Percentiles rank a stretch among this genome's conserved stretches.
These are phyloP conservation scores for Conopomorpha cramerella DNA, from an alignment of 1,140 invertebrate genomes.

Conservation along the genomic window DNA sequence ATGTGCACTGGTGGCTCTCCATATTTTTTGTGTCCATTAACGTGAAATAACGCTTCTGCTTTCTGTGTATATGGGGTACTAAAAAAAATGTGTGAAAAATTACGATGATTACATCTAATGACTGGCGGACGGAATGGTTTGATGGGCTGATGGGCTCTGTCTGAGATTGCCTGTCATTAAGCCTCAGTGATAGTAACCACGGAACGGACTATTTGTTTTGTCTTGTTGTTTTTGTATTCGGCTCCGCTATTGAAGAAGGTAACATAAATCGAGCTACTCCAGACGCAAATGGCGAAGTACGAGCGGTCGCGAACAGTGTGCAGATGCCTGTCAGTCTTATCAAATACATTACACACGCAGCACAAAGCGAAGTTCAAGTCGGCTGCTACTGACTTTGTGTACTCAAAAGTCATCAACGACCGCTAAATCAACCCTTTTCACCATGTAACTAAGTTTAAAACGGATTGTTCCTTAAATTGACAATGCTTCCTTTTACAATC, in stretches of 20 bases:
- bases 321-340: slow-evolving; percentile 51
- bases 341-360: slow-evolving; percentile 53
- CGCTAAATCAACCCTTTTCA: too few species aligned
- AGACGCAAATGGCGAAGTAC: too few species aligned
- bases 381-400: too few species aligned
- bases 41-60: slow-evolving; percentile 42
- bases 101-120: slow-evolving; percentile 56
- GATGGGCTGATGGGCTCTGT: slow-evolving; percentile 36
- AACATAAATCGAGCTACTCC: slow-evolving; percentile 3
- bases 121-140: slow-evolving; percentile 23
- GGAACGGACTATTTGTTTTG: slow-evolving; percentile 36
- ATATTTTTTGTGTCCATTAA: slow-evolving; percentile 55
- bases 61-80: slow-evolving; percentile 33
- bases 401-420: too few species aligned
- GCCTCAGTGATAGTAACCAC: slow-evolving; percentile 46
- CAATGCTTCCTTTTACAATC: too few species aligned
- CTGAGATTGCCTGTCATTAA: slow-evolving; percentile 50
- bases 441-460: too few species aligned
- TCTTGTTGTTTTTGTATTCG: slow-evolving; percentile 15
- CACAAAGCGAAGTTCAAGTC: slow-evolving; percentile 34
- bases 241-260: slow-evolving; percentile 3
- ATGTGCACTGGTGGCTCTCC: too few species aligned
- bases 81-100: slow-evolving; percentile 59
- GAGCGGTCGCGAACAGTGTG: slow-evolving; percentile 34
- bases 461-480: too few species aligned